A percentile compares a stretch with the other conserved stretches of the same genome.
These are phyloP conservation scores for Diabrotica balteata DNA, from an alignment of 2,888 invertebrate species.

Conservation along the genomic window DNA sequence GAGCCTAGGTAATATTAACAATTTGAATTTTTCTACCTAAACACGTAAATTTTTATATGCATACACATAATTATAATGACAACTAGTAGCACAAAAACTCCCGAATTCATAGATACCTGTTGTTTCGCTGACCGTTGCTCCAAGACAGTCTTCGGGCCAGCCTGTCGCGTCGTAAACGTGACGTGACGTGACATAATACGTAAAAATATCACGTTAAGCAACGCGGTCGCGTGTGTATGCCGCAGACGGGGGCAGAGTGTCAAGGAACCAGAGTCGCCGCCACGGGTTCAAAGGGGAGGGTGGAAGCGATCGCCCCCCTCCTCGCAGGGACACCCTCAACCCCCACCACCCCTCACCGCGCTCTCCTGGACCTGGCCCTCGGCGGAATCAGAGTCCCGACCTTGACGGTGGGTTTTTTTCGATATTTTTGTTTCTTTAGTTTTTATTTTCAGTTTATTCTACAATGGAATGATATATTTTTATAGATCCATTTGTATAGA, in stretches of 20 bases:
- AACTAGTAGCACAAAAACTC: not conserved
- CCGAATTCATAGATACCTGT: slow-evolving; percentile 33
- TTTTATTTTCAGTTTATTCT: not conserved
- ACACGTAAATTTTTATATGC: too few species aligned
- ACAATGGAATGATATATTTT: too few species aligned
- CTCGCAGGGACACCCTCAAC: slow-evolving; percentile 51
- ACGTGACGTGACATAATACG: slow-evolving; percentile 38
- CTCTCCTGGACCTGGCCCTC: slow-evolving; percentile 58
- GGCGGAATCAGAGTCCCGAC: slow-evolving; percentile 56
- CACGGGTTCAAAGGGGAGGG: slow-evolving; percentile 32
- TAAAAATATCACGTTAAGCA: slow-evolving; percentile 40
- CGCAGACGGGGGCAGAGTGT: slow-evolving; percentile 34
- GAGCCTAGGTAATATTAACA: too few species aligned
- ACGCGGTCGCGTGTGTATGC: slow-evolving; percentile 48
- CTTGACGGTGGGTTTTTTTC: slow-evolving; percentile 54
- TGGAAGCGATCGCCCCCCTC: slow-evolving; percentile 43
- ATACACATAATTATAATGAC: too few species aligned
- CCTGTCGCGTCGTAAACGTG: slow-evolving; percentile 38
- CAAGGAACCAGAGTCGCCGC: slow-evolving; percentile 26
- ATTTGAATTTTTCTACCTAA: too few species aligned
- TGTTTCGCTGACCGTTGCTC: slow-evolving; percentile 60
- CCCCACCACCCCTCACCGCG: slow-evolving; percentile 53
- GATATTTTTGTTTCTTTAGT: not conserved
- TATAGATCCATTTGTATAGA: too few species aligned
- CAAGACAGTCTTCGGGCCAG: slow-evolving; percentile 63